Percentiles rank a stretch among this genome's conserved stretches.
phyloP scores from a whole-genome alignment of 2,113 vertebrate species.

The Cyanocitta stelleri region DNA sequence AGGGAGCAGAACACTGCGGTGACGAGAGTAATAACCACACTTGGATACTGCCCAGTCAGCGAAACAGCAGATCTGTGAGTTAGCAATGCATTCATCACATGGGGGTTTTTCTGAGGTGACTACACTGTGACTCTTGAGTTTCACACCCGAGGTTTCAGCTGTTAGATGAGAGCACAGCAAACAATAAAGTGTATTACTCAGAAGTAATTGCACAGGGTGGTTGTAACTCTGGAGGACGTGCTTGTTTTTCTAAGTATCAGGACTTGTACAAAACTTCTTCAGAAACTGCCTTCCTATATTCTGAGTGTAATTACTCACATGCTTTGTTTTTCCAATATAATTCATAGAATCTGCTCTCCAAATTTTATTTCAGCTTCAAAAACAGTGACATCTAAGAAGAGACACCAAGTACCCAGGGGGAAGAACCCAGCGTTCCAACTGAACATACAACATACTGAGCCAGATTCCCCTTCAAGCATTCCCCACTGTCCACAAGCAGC shows the following conservation, averaged over 20 bases:
- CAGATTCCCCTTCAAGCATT: neutral
- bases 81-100: neutral
- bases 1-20: neutral
- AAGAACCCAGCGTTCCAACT: neutral
- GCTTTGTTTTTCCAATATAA: neutral
- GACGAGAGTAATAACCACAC: neutral
- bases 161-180: neutral
- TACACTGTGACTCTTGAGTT: neutral
- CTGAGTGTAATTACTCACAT: neutral
- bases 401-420: neutral
- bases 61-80: neutral
- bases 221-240: neutral
- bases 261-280: neutral
- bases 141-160: neutral
- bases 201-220: neutral
- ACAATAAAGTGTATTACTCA: neutral
- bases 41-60: neutral
- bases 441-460: neutral
- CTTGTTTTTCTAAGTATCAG: neutral
- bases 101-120: neutral
- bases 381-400: neutral
- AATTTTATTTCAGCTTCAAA: neutral
- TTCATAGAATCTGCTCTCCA: neutral
- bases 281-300: neutral
- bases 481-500: accelerated